Base-by-base conservation (phyloP, 2,888 invertebrate genomes). In the Ashinkailepas kermadecensis region DNA sequence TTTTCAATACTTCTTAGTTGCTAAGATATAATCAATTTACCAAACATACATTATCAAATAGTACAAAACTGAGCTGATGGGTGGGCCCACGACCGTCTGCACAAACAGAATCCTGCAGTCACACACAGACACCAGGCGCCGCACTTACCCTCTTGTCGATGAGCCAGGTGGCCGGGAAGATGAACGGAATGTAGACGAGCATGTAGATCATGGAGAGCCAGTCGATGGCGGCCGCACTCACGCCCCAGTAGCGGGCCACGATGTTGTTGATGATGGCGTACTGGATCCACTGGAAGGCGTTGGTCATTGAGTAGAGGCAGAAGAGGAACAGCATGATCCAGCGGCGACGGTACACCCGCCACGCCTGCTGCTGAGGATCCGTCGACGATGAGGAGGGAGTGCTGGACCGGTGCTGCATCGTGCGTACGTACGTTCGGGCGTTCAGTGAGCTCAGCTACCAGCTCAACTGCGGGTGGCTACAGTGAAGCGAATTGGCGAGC, bases 151-250 rank as follows among this genome's bases (percentile, higher is more conserved):
- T 92, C 90, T 93, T 95, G 87, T 99, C 96, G 85, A 99, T 90
- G 82, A 99, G 91, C 92, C 94, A 99, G 87, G 97, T 96, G 62
- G 95, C 98, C 1, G 99, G 99, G 87, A 99, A 95, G 86, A 99
- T 96, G 85, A 99, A 92, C 18, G 97, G 96, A 86, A 99, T 96
- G 88, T 99, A 99, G 8, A 93, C 91, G 84, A 96, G 91, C 99
- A 99, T 99, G 89, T 93, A 99, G 86, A 99, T 92, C 94, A 99
- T 95, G 74, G 97, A 97, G 39, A 98, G 95, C 97, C 97, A 97
- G 88, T 98, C 94, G 82, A 99, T 94, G 86, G 91, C 91, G 85
- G 91, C 91, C 85, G 91, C 91, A 23, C 83, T 79, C 56, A 95
- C 91, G 25, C 90, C 90, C 87, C 95, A 95, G 88, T 94, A 84